Base-by-base conservation (phyloP, 2,797 vertebrate genomes). In the Tapera naevia region DNA sequence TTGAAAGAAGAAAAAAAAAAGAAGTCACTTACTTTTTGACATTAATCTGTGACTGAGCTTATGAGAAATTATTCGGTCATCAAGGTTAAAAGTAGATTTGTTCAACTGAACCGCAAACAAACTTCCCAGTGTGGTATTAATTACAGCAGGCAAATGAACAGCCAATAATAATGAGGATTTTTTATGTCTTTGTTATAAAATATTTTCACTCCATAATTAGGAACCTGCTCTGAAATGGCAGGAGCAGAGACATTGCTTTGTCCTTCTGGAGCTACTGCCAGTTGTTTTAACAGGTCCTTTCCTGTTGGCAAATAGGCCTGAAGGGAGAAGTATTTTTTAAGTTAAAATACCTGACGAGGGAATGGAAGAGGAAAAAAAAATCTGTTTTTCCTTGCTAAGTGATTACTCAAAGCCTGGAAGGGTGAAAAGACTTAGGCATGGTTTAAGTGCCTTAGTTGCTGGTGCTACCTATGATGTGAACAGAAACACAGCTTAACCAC, bases 21-120 rank as follows among this genome's bases (percentile, higher is more conserved):
- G n/a, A n/a, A 74, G 66, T 94, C 94, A 83, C 78, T 81, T 56
- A 81, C 58, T 96, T 95, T 94, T 95, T 57, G 89, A 95, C 83
- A 91, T 87, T 97, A 91, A 81, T 96, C 96, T 86, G 79, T 67
- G 83, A 54, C 62, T 67, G 66, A 95, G 45, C 56, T 94, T 86
- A 93, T 92, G 94, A 96, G 51, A 96, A 96, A 94, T 80, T 84
- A 93, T 95, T 97, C 7, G 13, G 83, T 95, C 93, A 84, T 91
- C 87, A 94, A 96, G 92, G 94, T 97, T 96, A 96, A 97, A 96
- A 97, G 81, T 33, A 96, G 92, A 92, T 83, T 92, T 39, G 39
- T 94, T 91, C 80, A 91, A 88, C 56, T 94, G 86, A 97, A 97
- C 80, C 92, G 75, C 95, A 94, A 92, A 67, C 79, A 94, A 91